These are phyloP conservation scores for Palythoa grandis DNA, from an alignment of 92 coral and sea anemone species.

Conservation along the genomic window DNA sequence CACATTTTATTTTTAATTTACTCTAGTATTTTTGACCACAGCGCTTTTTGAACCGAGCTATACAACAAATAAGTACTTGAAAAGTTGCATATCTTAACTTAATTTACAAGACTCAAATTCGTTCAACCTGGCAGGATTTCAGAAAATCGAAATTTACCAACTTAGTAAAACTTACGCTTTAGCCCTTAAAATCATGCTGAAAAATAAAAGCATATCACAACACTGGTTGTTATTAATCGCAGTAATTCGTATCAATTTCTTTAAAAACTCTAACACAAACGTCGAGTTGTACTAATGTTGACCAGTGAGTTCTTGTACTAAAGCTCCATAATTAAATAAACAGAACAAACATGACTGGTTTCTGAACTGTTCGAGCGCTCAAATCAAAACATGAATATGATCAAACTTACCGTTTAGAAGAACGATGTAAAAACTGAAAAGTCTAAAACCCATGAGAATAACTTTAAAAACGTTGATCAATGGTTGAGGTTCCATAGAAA, in stretches of 20 bases:
- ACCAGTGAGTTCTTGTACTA: not conserved
- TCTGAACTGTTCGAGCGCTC: not conserved
- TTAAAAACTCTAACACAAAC: not conserved
- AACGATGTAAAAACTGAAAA: not conserved
- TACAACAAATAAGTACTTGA: not conserved
- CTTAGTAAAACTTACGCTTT: too few relatives aligned
- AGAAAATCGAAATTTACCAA: too few relatives aligned
- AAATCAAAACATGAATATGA: not conserved
- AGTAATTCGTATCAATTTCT: not conserved
- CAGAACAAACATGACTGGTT: not conserved
- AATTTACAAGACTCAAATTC: too few relatives aligned
- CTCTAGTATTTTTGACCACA: too few relatives aligned
- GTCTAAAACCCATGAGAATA: constrained; percentile 11
- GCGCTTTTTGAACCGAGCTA: not conserved
- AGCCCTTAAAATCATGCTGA: not conserved
- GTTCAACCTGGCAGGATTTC: too few relatives aligned
- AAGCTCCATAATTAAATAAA: not conserved
- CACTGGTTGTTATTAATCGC: not conserved
- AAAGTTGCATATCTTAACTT: not conserved
- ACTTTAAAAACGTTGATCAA: not conserved
- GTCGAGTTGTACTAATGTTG: not conserved
- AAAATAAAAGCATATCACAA: not conserved
- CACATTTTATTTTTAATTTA: too few relatives aligned
- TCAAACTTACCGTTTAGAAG: constrained; percentile 34
- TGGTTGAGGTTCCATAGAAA: not conserved